phyloP scores from a whole-genome alignment of 1,140 invertebrate genomes.

The Brachystomella parvula region DNA sequence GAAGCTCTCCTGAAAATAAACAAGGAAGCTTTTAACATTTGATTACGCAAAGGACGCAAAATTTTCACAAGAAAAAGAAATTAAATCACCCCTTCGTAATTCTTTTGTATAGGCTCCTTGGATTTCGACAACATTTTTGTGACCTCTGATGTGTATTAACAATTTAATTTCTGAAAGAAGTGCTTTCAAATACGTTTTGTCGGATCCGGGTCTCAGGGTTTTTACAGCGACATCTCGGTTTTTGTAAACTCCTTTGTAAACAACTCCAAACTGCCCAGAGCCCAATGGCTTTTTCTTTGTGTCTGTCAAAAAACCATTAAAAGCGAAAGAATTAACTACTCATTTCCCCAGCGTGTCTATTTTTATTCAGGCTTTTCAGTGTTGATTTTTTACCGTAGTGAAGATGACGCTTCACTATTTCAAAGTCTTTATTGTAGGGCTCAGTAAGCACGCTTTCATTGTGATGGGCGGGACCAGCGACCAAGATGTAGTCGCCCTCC shows the following conservation, averaged over 20 bases:
- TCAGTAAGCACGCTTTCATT: neutral
- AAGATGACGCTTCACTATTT: constrained; percentile 11
- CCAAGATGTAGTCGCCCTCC: neutral
- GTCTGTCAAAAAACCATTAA: neutral
- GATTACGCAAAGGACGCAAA: too few relatives aligned
- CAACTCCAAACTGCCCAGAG: constrained; percentile 50
- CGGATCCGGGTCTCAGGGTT: constrained; percentile 6
- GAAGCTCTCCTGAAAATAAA: too few relatives aligned
- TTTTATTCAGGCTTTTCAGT: neutral
- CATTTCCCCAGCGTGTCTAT: neutral
- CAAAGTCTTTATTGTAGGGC: constrained; percentile 10
- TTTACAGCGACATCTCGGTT: constrained; percentile 39
- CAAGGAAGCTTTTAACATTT: too few relatives aligned
- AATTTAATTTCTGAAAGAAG: constrained; percentile 20
- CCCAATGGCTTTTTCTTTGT: constrained; percentile 41
- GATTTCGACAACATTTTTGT: constrained; percentile 15
- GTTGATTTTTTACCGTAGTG: neutral
- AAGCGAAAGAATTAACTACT: neutral
- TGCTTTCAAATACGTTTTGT: constrained; percentile 13
- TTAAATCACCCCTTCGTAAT: constrained; percentile 10
- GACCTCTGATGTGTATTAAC: constrained; percentile 17
- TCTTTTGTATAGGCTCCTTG: constrained; percentile 16
- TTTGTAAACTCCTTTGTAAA: constrained; percentile 42
- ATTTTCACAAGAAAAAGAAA: neutral
- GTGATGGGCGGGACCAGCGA: neutral